phyloP scores from a whole-genome alignment of 2,797 vertebrate species.

The Cirrhinus mrigala region DNA sequence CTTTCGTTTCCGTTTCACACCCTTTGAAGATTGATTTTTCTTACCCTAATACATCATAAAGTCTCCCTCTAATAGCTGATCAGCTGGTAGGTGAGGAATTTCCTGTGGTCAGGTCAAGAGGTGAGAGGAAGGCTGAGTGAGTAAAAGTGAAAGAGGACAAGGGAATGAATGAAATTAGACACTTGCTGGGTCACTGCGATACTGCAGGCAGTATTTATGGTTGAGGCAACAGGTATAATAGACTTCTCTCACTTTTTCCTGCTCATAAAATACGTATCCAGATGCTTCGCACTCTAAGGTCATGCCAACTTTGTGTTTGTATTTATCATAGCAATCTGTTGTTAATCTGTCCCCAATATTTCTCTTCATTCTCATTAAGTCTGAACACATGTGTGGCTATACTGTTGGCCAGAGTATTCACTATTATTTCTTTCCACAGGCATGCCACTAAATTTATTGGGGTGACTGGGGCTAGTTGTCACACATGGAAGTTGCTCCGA shows the following conservation, averaged over 20 bases:
- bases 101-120: constrained; percentile 46
- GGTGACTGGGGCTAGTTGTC: not conserved
- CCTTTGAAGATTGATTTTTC: constrained; percentile 47
- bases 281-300: not conserved
- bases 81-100: constrained; percentile 14
- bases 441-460: not conserved
- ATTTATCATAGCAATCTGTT: not conserved
- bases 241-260: not conserved
- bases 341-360: not conserved
- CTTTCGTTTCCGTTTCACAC: constrained; percentile 26
- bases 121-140: constrained; percentile 12
- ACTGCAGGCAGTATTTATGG: constrained; percentile 1
- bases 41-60: constrained; percentile 25
- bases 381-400: not conserved
- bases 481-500: too few species aligned
- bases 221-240: constrained; percentile 14
- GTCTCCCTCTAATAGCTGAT: constrained; percentile 16
- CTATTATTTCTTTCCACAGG: not conserved
- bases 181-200: not conserved
- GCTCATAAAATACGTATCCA: not conserved
- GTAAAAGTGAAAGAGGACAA: not conserved
- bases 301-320: not conserved
- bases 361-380: not conserved
- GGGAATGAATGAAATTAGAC: not conserved
- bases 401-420: not conserved